Conservation (phyloP, 2,113 vertebrate genomes). For the Proteles cristata region DNA sequence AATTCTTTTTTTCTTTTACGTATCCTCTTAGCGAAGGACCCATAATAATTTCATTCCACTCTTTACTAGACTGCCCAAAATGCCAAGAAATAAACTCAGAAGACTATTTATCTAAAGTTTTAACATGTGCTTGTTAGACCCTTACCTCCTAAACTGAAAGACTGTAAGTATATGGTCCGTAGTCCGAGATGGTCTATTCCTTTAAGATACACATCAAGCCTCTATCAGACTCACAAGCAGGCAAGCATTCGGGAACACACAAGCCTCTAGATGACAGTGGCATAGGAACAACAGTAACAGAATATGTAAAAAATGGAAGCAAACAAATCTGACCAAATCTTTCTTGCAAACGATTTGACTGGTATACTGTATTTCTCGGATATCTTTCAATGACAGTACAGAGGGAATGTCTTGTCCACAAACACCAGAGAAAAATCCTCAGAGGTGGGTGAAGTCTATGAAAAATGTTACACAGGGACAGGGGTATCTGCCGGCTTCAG, state of each 20-base stretch:
- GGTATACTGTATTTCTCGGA: background rate
- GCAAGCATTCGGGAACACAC: background rate
- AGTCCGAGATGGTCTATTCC: background rate
- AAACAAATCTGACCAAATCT: background rate
- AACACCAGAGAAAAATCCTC: slow-evolving; percentile 28
- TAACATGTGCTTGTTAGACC: background rate
- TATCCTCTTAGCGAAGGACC: background rate
- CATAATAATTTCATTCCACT: background rate
- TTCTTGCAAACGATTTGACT: background rate
- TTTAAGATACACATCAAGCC: background rate
- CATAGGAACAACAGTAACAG: background rate
- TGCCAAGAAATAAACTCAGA: slow-evolving; percentile 41
- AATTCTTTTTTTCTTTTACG: slow-evolving; percentile 9
- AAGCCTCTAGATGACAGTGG: background rate
- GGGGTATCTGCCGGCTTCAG: background rate
- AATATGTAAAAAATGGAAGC: background rate
- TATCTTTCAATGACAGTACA: slow-evolving; percentile 6
- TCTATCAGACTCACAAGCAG: background rate
- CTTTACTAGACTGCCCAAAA: background rate
- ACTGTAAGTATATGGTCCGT: background rate
- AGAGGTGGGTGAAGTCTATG: background rate
- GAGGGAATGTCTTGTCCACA: background rate
- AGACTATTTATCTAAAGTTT: slow-evolving; percentile 25
- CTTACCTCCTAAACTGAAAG: background rate
- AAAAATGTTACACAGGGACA: slow-evolving; percentile 1